These are phyloP conservation scores for Hyposmocoma kahamanoa DNA, from an alignment of 1,140 invertebrate genomes.

Conservation along the genomic window DNA sequence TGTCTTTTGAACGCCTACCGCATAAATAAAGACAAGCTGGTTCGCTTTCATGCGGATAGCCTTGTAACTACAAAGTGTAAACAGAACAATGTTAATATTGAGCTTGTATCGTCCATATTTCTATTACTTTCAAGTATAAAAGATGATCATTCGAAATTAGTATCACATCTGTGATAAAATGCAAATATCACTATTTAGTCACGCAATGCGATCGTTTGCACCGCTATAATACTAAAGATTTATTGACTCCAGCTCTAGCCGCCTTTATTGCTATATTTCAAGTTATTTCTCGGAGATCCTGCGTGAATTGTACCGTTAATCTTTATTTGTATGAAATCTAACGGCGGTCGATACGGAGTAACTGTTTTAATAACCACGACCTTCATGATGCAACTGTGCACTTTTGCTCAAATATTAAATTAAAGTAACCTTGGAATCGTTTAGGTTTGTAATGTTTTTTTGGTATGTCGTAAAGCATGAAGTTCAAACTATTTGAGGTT, in stretches of 20 bases:
- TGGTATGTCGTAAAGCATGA: slow-evolving; percentile 2
- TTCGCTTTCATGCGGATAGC: slow-evolving; percentile 7
- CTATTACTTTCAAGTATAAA: neutral
- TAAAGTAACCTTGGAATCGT: slow-evolving; percentile 11
- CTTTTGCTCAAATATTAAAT: slow-evolving; percentile 9
- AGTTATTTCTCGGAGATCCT: slow-evolving; percentile 9
- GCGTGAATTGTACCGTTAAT: slow-evolving; percentile 8
- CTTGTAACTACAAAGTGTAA: neutral
- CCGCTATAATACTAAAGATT: slow-evolving; percentile 11
- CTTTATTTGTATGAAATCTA: no score
- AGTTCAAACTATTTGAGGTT: neutral
- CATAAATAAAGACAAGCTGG: slow-evolving; percentile 26
- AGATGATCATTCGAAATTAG: slow-evolving; percentile 28
- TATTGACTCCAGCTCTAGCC: slow-evolving; percentile 7
- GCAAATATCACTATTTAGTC: slow-evolving; percentile 35
- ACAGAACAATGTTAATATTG: neutral
- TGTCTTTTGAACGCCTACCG: slow-evolving; percentile 43
- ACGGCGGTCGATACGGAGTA: neutral
- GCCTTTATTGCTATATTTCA: slow-evolving; percentile 12
- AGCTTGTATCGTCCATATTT: neutral
- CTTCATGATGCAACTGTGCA: slow-evolving; percentile 1
- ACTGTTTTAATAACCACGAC: slow-evolving; percentile 1
- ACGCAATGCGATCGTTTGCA: slow-evolving; percentile 43
- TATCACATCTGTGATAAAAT: slow-evolving; percentile 23
- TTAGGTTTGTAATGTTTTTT: slow-evolving; percentile 6